Evolutionary conservation across 2,888 invertebrate species (phyloP).

Genomic region (Volucella bombylans): DNA sequence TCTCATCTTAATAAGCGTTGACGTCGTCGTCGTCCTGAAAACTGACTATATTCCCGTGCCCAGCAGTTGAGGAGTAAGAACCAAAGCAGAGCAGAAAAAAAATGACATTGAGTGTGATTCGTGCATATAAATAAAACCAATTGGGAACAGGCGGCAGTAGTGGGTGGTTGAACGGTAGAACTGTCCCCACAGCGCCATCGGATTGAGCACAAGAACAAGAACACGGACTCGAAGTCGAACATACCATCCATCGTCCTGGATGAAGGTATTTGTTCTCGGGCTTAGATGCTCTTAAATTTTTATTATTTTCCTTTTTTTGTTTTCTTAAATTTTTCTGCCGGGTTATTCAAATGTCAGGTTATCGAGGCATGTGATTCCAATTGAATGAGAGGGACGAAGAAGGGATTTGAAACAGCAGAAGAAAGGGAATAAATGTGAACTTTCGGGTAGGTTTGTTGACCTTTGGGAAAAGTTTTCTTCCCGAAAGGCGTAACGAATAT

Average conservation of each 20-base stretch:
- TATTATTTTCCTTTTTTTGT: slow-evolving; percentile 19
- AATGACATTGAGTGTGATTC: slow-evolving; percentile 68
- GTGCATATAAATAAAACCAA: slow-evolving; percentile 68
- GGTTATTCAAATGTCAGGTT: slow-evolving; percentile 58
- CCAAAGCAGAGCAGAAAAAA: slow-evolving; percentile 29
- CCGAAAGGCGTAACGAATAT: background rate
- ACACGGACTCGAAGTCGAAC: too few relatives aligned
- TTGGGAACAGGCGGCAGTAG: slow-evolving; percentile 42
- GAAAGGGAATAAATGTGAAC: slow-evolving; percentile 8
- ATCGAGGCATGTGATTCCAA: slow-evolving; percentile 66
- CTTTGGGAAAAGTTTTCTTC: slow-evolving; percentile 29
- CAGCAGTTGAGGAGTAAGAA: background rate
- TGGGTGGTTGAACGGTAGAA: slow-evolving; percentile 23
- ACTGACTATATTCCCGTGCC: slow-evolving; percentile 18
- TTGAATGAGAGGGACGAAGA: slow-evolving; percentile 29
- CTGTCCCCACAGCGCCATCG: slow-evolving; percentile 37
- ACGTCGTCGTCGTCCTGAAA: slow-evolving; percentile 56
- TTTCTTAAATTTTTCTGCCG: slow-evolving; percentile 44
- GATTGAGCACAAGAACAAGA: slow-evolving; percentile 24
- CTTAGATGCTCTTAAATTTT: slow-evolving; percentile 61
- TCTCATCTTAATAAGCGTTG: slow-evolving; percentile 61
- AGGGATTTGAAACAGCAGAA: background rate
- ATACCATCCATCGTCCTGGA: background rate
- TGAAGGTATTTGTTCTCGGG: slow-evolving; percentile 57
- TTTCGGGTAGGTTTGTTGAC: slow-evolving; percentile 53